Conservation (phyloP, 2,113 vertebrate species). For the Malurus elegans region DNA sequence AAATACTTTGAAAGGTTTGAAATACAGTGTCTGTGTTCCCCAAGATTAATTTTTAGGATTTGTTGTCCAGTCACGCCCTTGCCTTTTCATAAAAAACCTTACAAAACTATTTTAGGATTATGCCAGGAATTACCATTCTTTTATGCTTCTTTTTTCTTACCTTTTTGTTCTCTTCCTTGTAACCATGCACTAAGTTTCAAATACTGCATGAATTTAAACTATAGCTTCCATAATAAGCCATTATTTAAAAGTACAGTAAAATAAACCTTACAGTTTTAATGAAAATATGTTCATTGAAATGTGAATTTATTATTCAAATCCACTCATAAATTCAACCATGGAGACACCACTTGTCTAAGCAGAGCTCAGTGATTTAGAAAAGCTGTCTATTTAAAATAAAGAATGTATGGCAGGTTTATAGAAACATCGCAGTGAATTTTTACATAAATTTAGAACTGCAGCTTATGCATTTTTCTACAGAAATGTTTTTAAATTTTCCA, state of each 20-base stretch:
- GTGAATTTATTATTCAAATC: conserved; percentile 89
- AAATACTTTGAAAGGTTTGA: conserved; percentile 51
- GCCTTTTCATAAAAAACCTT: conserved; percentile 43
- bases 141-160: conserved; percentile 34
- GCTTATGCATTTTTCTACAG: conserved; percentile 77
- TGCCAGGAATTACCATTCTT: conserved; percentile 41
- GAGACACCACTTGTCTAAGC: conserved; percentile 85
- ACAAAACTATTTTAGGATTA: conserved; percentile 64
- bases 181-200: conserved; percentile 77
- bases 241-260: conserved; percentile 87
- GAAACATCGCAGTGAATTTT: conserved; percentile 81
- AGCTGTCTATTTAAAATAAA: conserved; percentile 87
- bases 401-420: conserved; percentile 85
- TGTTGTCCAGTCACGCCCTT: conserved; percentile 31
- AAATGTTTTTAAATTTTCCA: conserved; percentile 74
- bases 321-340: conserved; percentile 82
- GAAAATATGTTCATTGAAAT: conserved; percentile 87
- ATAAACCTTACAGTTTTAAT: conserved; percentile 85
- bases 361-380: conserved; percentile 83
- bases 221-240: conserved; percentile 82
- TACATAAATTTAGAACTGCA: conserved; percentile 83
- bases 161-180: conserved; percentile 71
- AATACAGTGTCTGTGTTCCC: background rate
- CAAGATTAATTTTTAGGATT: conserved; percentile 24
- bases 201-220: conserved; percentile 79